These are phyloP conservation scores for Channa argus DNA, from an alignment of 2,113 vertebrate species.

Conservation along the genomic window DNA sequence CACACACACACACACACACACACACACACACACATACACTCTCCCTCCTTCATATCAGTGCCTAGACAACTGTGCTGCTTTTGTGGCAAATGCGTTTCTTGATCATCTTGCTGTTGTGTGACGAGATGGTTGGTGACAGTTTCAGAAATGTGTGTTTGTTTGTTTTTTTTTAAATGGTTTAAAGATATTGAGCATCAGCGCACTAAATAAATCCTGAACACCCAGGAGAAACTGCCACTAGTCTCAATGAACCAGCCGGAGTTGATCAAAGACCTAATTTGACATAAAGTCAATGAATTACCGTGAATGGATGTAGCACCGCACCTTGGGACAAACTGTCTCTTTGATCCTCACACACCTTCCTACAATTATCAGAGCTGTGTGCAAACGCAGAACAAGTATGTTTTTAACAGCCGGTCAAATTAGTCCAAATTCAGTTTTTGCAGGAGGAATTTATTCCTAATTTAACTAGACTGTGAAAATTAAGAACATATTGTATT, in stretches of 20 bases:
- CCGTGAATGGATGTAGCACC: constrained; percentile 40
- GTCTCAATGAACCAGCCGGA: constrained; percentile 11
- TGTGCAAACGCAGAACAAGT: no score
- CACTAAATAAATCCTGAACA: constrained; percentile 24
- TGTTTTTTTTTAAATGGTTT: constrained; percentile 4
- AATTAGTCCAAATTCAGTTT: no score
- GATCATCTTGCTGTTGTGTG: constrained; percentile 44
- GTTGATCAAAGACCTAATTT: constrained; percentile 69
- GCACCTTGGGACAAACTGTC: constrained; percentile 58
- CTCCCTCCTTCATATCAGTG: constrained; percentile 38
- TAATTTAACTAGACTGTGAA: no score
- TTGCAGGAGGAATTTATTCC: no score
- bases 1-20: no score
- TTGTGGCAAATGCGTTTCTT: constrained; percentile 56
- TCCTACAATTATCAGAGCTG: constrained; percentile 19
- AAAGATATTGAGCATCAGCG: not conserved
- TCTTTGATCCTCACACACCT: constrained; percentile 34
- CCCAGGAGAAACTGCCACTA: constrained; percentile 45
- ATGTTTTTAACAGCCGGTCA: no score
- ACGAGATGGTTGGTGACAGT: constrained; percentile 36
- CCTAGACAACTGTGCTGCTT: constrained; percentile 42
- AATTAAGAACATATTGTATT: no score
- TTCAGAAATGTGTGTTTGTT: constrained; percentile 22
- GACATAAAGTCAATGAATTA: constrained; percentile 54
- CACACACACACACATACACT: not conserved